Percentiles rank a stretch among this genome's conserved stretches.
These are phyloP conservation scores for Acrocera orbiculus DNA, from an alignment of 2,888 invertebrate species.

Conservation along the genomic window DNA sequence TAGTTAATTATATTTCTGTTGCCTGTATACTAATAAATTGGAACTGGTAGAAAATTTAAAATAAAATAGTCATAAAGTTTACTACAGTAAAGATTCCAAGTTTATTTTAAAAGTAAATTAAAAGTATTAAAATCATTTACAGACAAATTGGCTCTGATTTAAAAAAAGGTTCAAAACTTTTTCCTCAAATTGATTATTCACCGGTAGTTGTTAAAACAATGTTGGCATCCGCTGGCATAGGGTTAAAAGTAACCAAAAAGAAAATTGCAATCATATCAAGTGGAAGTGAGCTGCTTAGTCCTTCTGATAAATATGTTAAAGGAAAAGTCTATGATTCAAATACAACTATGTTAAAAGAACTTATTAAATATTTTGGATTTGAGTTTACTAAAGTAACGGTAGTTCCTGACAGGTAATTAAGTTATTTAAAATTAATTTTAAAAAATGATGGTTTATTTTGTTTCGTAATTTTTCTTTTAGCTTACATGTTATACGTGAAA, in stretches of 20 bases:
- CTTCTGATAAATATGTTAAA: constrained; percentile 38
- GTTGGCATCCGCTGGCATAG: constrained; percentile 24
- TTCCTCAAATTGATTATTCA: constrained; percentile 22
- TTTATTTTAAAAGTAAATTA: too few species aligned
- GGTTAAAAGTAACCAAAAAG: constrained; percentile 34
- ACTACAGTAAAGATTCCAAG: too few species aligned
- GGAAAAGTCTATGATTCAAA: constrained; percentile 89
- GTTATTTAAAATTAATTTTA: too few species aligned
- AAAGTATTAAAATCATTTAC: constrained; percentile 1
- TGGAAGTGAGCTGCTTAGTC: constrained; percentile 75
- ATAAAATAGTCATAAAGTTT: too few species aligned
- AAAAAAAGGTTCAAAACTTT: constrained; percentile 21
- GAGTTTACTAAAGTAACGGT: constrained; percentile 58
- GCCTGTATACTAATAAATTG: too few species aligned
- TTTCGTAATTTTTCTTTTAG: too few species aligned
- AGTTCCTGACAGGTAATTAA: constrained; percentile 61
- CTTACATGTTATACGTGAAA: too few species aligned
- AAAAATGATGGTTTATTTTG: too few species aligned
- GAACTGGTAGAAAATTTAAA: background rate
- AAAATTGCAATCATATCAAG: constrained; percentile 75
- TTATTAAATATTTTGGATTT: constrained; percentile 51
- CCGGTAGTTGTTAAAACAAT: constrained; percentile 23
- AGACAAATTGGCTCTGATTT: constrained; percentile 38
- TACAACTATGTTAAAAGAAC: constrained; percentile 57
- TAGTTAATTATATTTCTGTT: too few species aligned